Conservation (phyloP, 2,113 vertebrate species). For the Tonatia bakeri region DNA sequence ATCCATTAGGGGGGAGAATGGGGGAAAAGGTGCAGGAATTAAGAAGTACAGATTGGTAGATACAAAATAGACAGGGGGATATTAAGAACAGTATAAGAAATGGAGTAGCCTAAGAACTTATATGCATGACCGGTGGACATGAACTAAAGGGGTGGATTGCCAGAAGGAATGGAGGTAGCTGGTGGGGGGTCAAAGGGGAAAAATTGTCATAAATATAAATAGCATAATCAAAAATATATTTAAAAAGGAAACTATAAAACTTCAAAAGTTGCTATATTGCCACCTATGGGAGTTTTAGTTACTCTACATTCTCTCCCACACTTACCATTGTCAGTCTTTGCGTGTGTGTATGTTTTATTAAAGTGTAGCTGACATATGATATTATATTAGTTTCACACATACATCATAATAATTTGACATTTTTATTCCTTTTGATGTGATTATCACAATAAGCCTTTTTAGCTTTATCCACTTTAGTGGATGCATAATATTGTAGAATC, state of each 20-base stretch:
- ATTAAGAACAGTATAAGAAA: too few species aligned
- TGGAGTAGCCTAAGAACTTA: too few species aligned
- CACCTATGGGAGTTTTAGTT: neutral
- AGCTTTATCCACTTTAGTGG: neutral
- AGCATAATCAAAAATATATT: too few species aligned
- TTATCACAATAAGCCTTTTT: neutral
- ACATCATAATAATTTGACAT: neutral
- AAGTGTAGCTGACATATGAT: neutral
- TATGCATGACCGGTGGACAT: too few species aligned
- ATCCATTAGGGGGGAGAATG: too few species aligned
- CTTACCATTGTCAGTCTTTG: neutral
- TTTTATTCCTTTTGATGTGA: neutral
- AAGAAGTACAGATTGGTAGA: too few species aligned
- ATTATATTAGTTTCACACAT: neutral
- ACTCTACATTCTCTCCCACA: neutral
- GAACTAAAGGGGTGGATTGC: too few species aligned
- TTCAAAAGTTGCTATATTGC: neutral
- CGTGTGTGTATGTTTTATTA: neutral
- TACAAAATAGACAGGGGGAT: too few species aligned
- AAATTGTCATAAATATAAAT: too few species aligned
- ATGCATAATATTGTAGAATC: neutral
- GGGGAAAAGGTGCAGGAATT: too few species aligned
- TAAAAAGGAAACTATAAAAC: neutral
- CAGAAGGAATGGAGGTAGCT: too few species aligned
- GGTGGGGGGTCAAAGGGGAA: too few species aligned